Evolutionary conservation across 2,113 vertebrate species (phyloP).

Genomic region (Corynorhinus townsendii): DNA sequence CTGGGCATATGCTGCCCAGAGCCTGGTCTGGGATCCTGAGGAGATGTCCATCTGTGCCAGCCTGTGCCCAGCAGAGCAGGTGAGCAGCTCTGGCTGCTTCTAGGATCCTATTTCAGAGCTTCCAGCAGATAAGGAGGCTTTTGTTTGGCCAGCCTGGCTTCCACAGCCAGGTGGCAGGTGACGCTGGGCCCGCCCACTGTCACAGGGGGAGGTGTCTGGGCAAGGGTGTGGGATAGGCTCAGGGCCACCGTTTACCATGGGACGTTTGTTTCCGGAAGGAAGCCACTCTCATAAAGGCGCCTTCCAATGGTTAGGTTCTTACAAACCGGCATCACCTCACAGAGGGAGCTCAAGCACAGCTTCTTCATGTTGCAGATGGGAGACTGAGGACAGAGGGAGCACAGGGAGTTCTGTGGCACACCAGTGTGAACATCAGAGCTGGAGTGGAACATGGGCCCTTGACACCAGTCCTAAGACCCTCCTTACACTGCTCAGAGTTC

Average conservation of each 20-base stretch:
- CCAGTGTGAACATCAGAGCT: neutral
- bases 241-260: too few relatives aligned
- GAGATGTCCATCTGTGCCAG: neutral
- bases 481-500: neutral
- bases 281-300: rapidly evolving
- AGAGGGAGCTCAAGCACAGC: neutral
- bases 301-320: neutral
- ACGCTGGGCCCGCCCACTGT: neutral
- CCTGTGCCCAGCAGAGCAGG: neutral
- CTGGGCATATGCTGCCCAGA: neutral
- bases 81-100: conserved; percentile 22
- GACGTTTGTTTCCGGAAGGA: neutral
- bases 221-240: neutral
- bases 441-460: neutral
- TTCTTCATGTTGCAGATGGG: neutral
- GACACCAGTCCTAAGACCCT: neutral
- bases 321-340: neutral
- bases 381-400: neutral
- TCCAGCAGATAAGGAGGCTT: conserved; percentile 21
- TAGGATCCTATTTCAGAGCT: conserved; percentile 51
- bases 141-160: conserved; percentile 12
- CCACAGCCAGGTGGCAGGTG: conserved; percentile 28
- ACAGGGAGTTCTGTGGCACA: neutral
- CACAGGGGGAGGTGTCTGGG: neutral
- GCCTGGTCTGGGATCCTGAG: neutral